Conservation (phyloP, 1,140 invertebrate species). For the Acromyrmex echinatior region DNA sequence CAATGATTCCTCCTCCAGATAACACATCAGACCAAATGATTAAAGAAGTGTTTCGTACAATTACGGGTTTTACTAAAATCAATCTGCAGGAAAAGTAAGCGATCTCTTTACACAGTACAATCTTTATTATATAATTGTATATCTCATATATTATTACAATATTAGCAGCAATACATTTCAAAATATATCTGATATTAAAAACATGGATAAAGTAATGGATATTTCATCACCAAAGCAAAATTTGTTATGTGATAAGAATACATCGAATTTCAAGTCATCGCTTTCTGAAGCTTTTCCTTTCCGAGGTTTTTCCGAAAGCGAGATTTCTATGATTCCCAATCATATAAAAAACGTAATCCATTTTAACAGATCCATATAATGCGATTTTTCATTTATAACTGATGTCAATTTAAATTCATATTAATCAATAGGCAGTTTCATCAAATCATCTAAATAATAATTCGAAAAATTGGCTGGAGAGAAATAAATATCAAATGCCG, state of each 20-base stretch:
- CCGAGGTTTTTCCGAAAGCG: constrained; percentile 74
- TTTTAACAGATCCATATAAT: constrained; percentile 51
- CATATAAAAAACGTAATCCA: constrained; percentile 71
- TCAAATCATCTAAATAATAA: constrained; percentile 52
- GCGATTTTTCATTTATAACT: constrained; percentile 19
- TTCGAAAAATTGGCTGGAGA: neutral
- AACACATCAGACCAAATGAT: constrained; percentile 72
- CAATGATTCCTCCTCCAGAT: constrained; percentile 80
- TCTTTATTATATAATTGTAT: neutral
- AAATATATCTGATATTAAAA: constrained; percentile 6
- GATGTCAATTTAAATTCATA: constrained; percentile 43
- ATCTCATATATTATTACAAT: neutral
- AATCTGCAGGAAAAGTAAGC: constrained; percentile 37
- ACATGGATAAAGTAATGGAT: neutral
- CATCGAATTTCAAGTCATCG: neutral
- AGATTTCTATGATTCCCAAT: constrained; percentile 70
- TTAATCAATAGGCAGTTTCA: constrained; percentile 47
- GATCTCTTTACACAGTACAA: neutral
- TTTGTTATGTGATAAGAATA: constrained; percentile 1
- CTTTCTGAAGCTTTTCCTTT: constrained; percentile 55
- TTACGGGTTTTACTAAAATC: constrained; percentile 73
- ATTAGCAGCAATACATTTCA: constrained; percentile 1
- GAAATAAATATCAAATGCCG: neutral
- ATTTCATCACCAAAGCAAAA: neutral
- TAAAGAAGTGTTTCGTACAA: constrained; percentile 77